Evolutionary conservation across 2,888 invertebrate species (phyloP).

Genomic region (Smittia sp.): DNA sequence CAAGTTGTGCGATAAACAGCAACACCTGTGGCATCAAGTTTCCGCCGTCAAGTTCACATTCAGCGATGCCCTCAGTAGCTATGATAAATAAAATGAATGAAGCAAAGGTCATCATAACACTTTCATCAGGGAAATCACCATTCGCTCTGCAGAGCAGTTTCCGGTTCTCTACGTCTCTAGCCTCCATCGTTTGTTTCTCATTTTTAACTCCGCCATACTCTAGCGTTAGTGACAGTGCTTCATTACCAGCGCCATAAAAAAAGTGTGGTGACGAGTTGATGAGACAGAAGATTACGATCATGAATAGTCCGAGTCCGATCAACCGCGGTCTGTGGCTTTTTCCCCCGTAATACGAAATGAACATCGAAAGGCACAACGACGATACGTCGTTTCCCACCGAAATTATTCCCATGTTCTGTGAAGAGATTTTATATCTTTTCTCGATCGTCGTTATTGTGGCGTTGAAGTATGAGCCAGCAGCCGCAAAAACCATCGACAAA

Average conservation of each 20-base stretch:
- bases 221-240: constrained; percentile 57
- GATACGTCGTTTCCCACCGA: constrained; percentile 66
- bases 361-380: constrained; percentile 59
- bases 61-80: constrained; percentile 20
- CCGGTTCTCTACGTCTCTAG: constrained; percentile 50
- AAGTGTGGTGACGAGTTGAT: constrained; percentile 61
- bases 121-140: constrained; percentile 3
- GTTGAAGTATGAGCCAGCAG: constrained; percentile 61
- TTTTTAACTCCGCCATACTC: constrained; percentile 53
- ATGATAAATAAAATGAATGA: background rate
- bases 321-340: constrained; percentile 63
- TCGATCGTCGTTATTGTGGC: constrained; percentile 65
- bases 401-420: constrained; percentile 62
- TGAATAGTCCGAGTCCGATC: constrained; percentile 57
- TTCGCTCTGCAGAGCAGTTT: constrained; percentile 53
- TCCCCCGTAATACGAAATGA: constrained; percentile 62
- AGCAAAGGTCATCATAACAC: background rate
- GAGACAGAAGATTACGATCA: constrained; percentile 60
- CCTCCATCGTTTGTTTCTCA: constrained; percentile 48
- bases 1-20: constrained; percentile 60
- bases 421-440: constrained; percentile 63
- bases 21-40: constrained; percentile 58
- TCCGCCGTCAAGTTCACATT: constrained; percentile 52
- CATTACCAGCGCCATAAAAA: constrained; percentile 60
- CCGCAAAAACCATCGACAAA: constrained; percentile 66